Evolutionary conservation across 2,113 vertebrate species (phyloP).

Genomic region (Microtus pennsylvanicus): DNA sequence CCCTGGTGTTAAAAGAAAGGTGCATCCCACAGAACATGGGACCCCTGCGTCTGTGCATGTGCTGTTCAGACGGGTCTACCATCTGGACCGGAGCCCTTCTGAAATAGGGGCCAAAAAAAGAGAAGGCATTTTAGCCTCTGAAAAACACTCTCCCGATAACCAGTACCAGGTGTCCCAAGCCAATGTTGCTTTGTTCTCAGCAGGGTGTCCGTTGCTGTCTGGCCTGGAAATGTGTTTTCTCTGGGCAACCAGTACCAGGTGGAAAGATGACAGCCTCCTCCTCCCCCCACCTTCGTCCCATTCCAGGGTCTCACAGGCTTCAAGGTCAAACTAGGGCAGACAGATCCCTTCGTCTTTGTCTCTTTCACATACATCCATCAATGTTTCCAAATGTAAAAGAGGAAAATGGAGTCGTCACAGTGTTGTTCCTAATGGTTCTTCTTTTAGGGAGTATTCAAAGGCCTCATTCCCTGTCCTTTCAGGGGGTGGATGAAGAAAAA

Average conservation of each 20-base stretch:
- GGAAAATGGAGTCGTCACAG: conserved; percentile 46
- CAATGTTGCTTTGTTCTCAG: conserved; percentile 64
- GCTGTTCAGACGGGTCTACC: not conserved
- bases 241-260: conserved; percentile 15
- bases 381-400: conserved; percentile 36
- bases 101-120: not conserved
- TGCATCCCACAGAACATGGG: not conserved
- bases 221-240: conserved; percentile 55
- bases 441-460: conserved; percentile 34
- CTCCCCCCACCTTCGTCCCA: not conserved
- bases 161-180: conserved; percentile 40
- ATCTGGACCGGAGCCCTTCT: not conserved
- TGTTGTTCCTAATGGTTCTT: conserved; percentile 31
- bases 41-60: not conserved
- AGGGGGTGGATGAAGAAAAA: not conserved
- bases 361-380: conserved; percentile 30
- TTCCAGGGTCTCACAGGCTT: not conserved
- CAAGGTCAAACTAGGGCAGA: not conserved
- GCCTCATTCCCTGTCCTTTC: not conserved
- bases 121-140: not conserved
- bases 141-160: conserved; percentile 54
- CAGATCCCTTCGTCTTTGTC: conserved; percentile 52
- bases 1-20: not conserved
- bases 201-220: not conserved
- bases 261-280: not conserved